Base-by-base conservation (phyloP, 1,140 invertebrate genomes). In the Harpegnathos saltator region DNA sequence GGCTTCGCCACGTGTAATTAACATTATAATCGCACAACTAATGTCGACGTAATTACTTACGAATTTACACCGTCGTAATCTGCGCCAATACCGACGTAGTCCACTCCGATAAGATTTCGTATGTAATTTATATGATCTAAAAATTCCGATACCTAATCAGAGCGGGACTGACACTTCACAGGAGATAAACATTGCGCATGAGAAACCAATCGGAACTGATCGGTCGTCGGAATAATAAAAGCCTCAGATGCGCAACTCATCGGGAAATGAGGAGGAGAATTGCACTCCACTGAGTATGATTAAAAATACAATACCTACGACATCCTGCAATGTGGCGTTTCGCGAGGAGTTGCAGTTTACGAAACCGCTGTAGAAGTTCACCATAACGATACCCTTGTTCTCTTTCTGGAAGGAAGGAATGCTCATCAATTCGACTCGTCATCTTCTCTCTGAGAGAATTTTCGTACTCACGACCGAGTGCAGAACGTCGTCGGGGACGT, bases 61-160 rank as follows among this genome's bases (percentile, higher is more conserved):
- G 84, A 78, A 81, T 90, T 88, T 66, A 96, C 94, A 24, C 95
- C 95, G 82, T 96, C 95, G 75, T 94, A 96, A 86, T 95, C 95
- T 5, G 93, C 95, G 1, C 95, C 95, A 63, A 96, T 94, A 38
- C 95, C 95, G 63, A 96, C 93, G 72, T 96, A 93, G 83, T 96
- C 95, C 7, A 95, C 87, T 33, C 96, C 96, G 83, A 94, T 94
- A 52, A 93, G 85, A 77, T 94, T 92, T 50, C 93, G 94, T 81
- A 97, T 96, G 84, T 97, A 94, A 90, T 96, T 96, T 59, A 97
- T 96, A 85, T 97, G 96, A 84, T 96, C 96, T 96, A 88, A 71
- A 93, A 94, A 85, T 7, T 29, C 9, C 1, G 24, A 38, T 62
- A 50, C 15, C 1, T 33, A 14, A 19, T 58, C 56, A n/a, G 56